Conservation (phyloP, 2,113 vertebrate species). For the Tinamus guttatus region DNA sequence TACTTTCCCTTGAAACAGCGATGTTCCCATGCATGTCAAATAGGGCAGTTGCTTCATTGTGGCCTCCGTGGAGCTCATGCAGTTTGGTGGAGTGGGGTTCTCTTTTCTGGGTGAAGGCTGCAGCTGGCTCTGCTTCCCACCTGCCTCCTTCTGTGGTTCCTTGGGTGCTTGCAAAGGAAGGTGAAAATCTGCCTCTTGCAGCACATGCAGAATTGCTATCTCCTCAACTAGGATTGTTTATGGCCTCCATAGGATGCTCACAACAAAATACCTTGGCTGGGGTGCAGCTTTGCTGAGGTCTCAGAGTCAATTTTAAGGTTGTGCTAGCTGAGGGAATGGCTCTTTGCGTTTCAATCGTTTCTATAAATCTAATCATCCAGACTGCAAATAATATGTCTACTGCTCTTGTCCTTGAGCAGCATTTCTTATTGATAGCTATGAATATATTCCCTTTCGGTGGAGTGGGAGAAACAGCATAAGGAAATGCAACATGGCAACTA, state of each 20-base stretch:
- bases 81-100: neutral
- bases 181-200: neutral
- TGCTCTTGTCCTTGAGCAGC: neutral
- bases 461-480: neutral
- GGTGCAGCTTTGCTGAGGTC: neutral
- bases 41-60: neutral
- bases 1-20: neutral
- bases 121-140: neutral
- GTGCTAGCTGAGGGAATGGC: neutral
- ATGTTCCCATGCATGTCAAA: neutral
- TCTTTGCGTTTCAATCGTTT: neutral
- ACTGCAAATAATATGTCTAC: neutral
- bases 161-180: fast-evolving
- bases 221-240: fast-evolving
- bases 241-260: neutral
- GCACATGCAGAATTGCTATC: fast-evolving
- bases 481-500: neutral
- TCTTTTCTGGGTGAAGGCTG: neutral
- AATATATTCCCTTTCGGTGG: neutral
- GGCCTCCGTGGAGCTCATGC: neutral
- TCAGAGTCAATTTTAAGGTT: neutral
- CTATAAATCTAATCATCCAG: neutral
- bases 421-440: neutral
- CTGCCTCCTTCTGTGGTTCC: fast-evolving
- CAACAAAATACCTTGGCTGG: neutral